Percentiles rank a stretch among this genome's conserved stretches.
phyloP scores from a whole-genome alignment of 2,113 vertebrate species.

The Toxotes jaculatrix region DNA sequence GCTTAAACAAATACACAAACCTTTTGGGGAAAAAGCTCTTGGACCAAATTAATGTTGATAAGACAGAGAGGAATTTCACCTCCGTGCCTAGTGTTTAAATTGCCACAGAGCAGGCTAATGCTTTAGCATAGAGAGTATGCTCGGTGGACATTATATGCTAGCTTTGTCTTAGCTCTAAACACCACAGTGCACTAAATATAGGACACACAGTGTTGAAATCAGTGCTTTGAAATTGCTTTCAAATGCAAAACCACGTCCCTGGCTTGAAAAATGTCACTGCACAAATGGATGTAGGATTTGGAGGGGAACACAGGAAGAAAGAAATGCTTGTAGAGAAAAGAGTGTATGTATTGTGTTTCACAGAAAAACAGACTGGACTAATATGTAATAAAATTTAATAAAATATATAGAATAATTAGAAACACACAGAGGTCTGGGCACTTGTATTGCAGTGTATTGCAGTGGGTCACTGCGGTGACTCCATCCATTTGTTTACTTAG shows the following conservation, averaged over 20 bases:
- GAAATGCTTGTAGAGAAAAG: not conserved
- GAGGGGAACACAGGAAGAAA: not conserved
- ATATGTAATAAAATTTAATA: not conserved
- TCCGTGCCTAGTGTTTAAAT: conserved; percentile 25
- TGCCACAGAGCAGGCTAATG: conserved; percentile 16
- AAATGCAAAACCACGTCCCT: conserved; percentile 45
- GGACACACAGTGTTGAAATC: conserved; percentile 21
- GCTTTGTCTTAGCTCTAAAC: conserved; percentile 8
- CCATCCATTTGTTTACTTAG: not conserved
- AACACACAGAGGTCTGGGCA: not conserved
- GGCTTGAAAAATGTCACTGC: conserved; percentile 40
- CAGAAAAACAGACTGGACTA: not conserved
- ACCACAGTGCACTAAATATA: conserved; percentile 37
- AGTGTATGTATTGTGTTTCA: not conserved
- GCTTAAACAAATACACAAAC: conserved; percentile 27
- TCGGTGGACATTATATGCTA: conserved; percentile 10
- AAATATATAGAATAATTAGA: not conserved
- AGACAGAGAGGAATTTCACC: conserved; percentile 42
- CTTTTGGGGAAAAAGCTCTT: conserved; percentile 14
- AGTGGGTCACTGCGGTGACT: not conserved
- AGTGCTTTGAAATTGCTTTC: conserved; percentile 17
- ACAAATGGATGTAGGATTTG: conserved; percentile 21
- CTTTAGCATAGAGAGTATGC: not conserved
- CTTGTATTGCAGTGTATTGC: not conserved
- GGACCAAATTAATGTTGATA: conserved; percentile 42